These are phyloP conservation scores for Podarcis raffonei DNA, from an alignment of 2,113 vertebrate species.

Conservation along the genomic window DNA sequence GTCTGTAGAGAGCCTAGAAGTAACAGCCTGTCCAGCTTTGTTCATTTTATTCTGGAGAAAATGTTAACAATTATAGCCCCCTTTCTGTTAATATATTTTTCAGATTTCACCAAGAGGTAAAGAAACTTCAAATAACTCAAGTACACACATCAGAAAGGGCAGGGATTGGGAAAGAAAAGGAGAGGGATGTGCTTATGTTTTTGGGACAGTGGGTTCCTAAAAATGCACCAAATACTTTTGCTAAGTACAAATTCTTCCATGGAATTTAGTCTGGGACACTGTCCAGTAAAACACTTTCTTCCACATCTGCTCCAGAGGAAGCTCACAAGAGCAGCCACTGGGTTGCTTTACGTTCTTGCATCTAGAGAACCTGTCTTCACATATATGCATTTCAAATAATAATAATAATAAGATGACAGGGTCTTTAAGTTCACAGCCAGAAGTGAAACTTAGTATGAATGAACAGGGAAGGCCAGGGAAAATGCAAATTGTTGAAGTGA, in stretches of 20 bases:
- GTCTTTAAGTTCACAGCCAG: background rate
- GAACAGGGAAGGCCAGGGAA: background rate
- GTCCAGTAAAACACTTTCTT: slow-evolving; percentile 61
- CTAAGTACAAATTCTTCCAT: slow-evolving; percentile 61
- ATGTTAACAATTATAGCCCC: slow-evolving; percentile 40
- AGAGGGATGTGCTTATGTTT: slow-evolving; percentile 24
- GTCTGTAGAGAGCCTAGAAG: slow-evolving; percentile 62
- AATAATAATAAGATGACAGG: background rate
- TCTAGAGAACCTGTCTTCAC: slow-evolving; percentile 43
- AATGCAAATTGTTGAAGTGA: background rate
- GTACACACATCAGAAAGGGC: background rate
- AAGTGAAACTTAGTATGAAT: slow-evolving; percentile 15
- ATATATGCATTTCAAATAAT: background rate
- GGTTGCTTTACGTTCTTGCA: slow-evolving; percentile 22
- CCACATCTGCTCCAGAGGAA: slow-evolving; percentile 47
- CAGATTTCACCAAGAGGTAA: slow-evolving; percentile 57
- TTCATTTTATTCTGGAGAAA: slow-evolving; percentile 34
- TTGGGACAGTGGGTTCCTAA: slow-evolving; percentile 58
- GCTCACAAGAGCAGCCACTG: background rate
- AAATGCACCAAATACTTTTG: slow-evolving; percentile 30
- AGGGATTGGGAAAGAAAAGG: background rate
- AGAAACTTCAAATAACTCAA: slow-evolving; percentile 23
- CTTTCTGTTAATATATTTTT: slow-evolving; percentile 41
- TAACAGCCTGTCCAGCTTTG: slow-evolving; percentile 31
- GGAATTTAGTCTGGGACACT: slow-evolving; percentile 63